Evolutionary conservation across 2,113 vertebrate genomes (phyloP), one percentile per base, ranked within the genome.

Genomic region (Perca fluviatilis): DNA sequence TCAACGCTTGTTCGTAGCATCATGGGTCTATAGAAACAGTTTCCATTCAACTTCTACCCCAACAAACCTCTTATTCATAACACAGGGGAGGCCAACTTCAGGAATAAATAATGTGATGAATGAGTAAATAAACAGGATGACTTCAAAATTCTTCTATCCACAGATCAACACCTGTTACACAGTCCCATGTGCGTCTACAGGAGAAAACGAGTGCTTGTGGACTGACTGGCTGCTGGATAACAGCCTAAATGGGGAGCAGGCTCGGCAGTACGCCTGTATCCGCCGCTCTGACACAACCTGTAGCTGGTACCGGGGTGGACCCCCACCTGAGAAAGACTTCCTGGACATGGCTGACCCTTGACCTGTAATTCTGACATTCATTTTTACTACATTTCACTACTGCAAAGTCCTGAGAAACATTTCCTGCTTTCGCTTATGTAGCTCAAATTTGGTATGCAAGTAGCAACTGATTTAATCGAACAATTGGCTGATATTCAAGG

Each of bases 161-260:
- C 94, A 99, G 98, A 97, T 99, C 85, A 96, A 95, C 77, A 95
- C 95, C 25, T 99, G 97, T 89, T 97, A 96, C 90, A 93, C 76
- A 15, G 94, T 96, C 72, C 95, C 95, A 2, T 99, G 97, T 70
- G 90, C 94, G 0, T 94, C 94, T 56, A 94, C 91, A 0, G 86
- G 93, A 9, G 95, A 96, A 49, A 96, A 96, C 0, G 96, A 98
- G 93, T 99, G 98, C 86, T 94, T 97, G 88, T 98, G 97, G 97
- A 97, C 95, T 11, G 97, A 98, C 91, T 97, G 97, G 97, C 92
- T 97, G 82, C 82, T 96, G 80, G 97, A 97, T 85, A 89, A 94
- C 86, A 96, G 92, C 76, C 93, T 96, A 18, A 95, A 96, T 0
- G 96, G 96, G 47, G 94, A 97, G 74, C 97, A 98, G 91, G 96